A percentile compares a stretch with the other conserved stretches of the same genome.
phyloP scores from a whole-genome alignment of 1,140 invertebrate species.

The Drosophila azteca region DNA sequence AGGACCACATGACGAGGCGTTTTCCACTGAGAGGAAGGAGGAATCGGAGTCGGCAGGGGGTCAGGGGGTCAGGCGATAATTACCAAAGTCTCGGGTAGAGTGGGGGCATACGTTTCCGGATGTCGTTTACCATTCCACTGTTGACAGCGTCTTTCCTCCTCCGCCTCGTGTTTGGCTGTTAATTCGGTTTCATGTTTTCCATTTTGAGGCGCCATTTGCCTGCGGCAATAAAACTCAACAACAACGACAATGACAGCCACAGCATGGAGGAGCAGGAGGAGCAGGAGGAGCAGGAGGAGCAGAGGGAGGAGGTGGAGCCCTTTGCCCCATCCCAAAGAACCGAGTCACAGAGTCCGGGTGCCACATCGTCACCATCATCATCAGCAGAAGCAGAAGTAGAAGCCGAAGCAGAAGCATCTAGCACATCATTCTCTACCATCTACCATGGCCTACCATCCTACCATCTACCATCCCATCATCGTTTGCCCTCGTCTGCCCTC shows the following conservation, averaged over 20 bases:
- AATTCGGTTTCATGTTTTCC: conserved; percentile 77
- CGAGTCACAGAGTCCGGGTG: neutral
- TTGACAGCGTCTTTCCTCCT: conserved; percentile 21
- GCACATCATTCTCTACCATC: neutral
- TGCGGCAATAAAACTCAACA: conserved; percentile 67
- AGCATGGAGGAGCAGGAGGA: too few species aligned
- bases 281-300: too few species aligned
- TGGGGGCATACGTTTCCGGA: conserved; percentile 51
- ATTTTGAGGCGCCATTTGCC: conserved; percentile 66
- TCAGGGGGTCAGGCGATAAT: conserved; percentile 28
- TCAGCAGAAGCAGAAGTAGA: too few species aligned
- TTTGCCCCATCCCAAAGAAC: too few species aligned
- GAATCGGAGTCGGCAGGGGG: neutral
- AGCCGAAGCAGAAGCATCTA: neutral
- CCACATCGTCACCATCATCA: conserved; percentile 20
- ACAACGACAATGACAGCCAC: conserved; percentile 18
- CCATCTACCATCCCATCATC: neutral
- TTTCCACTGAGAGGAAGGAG: neutral
- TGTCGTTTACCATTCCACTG: conserved; percentile 31
- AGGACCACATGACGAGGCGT: neutral
- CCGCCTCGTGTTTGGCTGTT: conserved; percentile 54
- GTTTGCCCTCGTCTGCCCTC: conserved; percentile 26
- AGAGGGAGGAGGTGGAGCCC: too few species aligned
- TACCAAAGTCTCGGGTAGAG: conserved; percentile 38
- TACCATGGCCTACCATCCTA: neutral